These are phyloP conservation scores for Bruchidius siliquastri DNA, from an alignment of 2,888 invertebrate species.

Conservation along the genomic window DNA sequence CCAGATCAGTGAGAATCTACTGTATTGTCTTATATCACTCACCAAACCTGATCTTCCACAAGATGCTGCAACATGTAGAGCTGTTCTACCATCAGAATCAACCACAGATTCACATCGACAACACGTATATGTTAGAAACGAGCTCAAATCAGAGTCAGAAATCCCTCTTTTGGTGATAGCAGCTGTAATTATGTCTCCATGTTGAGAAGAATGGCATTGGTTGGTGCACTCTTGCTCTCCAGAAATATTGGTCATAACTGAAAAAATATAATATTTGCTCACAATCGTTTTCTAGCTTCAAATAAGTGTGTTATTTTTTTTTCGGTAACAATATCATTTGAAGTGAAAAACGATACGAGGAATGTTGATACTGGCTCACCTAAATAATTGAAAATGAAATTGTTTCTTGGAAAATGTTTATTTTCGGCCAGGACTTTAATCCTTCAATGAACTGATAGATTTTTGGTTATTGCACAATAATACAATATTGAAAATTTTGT, in stretches of 20 bases:
- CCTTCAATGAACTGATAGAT: neutral
- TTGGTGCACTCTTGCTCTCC: constrained; percentile 52
- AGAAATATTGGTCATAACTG: neutral
- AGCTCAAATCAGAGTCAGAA: constrained; percentile 53
- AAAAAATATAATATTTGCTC: neutral
- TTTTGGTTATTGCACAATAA: neutral
- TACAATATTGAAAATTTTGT: neutral
- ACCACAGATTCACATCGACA: constrained; percentile 44
- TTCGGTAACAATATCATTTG: no score
- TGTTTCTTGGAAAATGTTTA: neutral
- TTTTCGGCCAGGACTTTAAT: neutral
- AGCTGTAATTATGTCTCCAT: constrained; percentile 58
- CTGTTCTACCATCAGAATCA: constrained; percentile 62
- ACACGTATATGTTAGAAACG: constrained; percentile 42
- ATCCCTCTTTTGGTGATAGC: constrained; percentile 62
- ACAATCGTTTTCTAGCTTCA: neutral
- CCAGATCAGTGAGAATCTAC: constrained; percentile 60
- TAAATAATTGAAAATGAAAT: neutral
- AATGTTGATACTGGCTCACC: no score
- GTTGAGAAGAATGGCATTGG: constrained; percentile 54
- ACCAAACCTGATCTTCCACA: constrained; percentile 65
- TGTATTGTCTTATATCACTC: neutral
- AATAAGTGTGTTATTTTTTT: no score
- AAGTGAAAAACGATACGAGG: no score
- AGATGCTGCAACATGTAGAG: constrained; percentile 74